A percentile compares a stretch with the other conserved stretches of the same genome.
Evolutionary conservation across 2,888 invertebrate genomes (phyloP).

Genomic region (Pseudococcus longispinus): DNA sequence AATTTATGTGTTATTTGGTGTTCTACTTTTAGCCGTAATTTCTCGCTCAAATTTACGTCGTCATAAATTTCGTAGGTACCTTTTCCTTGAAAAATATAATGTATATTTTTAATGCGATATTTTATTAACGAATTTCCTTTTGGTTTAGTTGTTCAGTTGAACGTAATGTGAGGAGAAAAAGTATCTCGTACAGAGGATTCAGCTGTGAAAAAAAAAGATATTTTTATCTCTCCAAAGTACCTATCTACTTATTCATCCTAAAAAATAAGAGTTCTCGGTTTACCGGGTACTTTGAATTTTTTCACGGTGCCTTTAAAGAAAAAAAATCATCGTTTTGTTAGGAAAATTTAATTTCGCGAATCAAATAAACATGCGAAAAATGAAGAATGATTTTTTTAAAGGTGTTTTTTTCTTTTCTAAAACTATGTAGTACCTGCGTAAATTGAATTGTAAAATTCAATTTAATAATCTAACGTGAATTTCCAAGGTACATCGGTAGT

Average conservation of each 20-base stretch:
- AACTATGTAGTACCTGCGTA: not conserved
- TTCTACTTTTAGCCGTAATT: slow-evolving; percentile 42
- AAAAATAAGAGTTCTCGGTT: not conserved
- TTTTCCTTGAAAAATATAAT: slow-evolving; percentile 35
- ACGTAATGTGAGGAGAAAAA: not conserved
- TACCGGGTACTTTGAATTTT: not conserved
- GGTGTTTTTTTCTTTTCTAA: not conserved
- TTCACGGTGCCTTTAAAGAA: not conserved
- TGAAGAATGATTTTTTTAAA: not conserved
- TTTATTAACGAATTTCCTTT: slow-evolving; percentile 33
- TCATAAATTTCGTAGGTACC: slow-evolving; percentile 30
- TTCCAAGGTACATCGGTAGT: not conserved
- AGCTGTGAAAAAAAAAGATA: not conserved
- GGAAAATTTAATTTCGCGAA: not conserved
- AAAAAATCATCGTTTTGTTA: not conserved
- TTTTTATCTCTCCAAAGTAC: not conserved
- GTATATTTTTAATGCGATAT: slow-evolving; percentile 44
- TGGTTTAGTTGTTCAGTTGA: not conserved
- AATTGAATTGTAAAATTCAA: not conserved
- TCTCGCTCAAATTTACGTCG: slow-evolving; percentile 41
- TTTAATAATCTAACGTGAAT: not conserved
- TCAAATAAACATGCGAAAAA: not conserved
- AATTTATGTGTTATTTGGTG: slow-evolving; percentile 46
- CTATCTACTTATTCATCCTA: not conserved
- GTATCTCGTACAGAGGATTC: not conserved